Conservation (phyloP, 2,888 invertebrate species). For the Cephus rjabovi region DNA sequence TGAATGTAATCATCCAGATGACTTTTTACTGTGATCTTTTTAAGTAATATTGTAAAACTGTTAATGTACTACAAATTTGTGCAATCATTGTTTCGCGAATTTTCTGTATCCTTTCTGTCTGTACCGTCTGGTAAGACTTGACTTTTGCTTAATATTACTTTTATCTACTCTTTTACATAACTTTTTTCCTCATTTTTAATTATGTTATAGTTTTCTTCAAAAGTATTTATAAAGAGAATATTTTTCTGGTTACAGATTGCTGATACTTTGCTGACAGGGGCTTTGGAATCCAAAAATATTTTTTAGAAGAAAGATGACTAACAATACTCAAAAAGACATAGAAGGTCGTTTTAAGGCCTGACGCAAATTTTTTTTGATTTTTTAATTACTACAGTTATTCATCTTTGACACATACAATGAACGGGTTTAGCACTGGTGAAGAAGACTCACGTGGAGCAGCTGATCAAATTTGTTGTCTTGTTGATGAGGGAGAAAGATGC, state of each 20-base stretch:
- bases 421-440: conserved; percentile 92
- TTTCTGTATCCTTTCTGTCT: conserved; percentile 71
- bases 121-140: conserved; percentile 4
- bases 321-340: conserved; percentile 41
- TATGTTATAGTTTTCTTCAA: neutral
- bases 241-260: neutral
- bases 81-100: conserved; percentile 25
- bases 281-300: too few relatives aligned
- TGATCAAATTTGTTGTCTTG: conserved; percentile 92
- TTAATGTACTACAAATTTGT: neutral
- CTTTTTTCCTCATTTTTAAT: neutral
- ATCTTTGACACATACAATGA: conserved; percentile 76
- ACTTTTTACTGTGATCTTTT: neutral
- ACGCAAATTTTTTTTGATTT: neutral
- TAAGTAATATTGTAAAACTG: neutral
- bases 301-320: neutral
- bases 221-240: neutral
- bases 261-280: neutral
- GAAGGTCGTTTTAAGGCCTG: neutral
- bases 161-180: neutral
- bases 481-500: conserved; percentile 90
- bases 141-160: neutral
- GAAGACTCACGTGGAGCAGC: conserved; percentile 90
- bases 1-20: neutral
- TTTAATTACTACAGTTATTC: conserved; percentile 67